phyloP scores from a whole-genome alignment of 2,113 vertebrate species.

The Aythya baeri region DNA sequence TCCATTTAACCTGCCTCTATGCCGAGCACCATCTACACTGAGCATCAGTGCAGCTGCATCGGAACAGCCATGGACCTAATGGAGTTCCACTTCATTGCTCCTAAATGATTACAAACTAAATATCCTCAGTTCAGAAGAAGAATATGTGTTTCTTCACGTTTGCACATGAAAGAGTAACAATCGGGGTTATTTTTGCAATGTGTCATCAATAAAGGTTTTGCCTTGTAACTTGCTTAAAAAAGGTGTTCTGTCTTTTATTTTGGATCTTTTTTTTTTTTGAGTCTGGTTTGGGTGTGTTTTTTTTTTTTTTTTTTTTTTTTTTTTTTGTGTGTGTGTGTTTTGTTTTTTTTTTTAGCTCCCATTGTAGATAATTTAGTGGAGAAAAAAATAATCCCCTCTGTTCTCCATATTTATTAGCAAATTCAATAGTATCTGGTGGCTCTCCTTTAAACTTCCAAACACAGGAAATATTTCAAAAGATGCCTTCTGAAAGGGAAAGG shows the following conservation, averaged over 20 bases:
- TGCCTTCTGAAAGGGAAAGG: background rate
- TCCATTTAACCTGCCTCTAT: background rate
- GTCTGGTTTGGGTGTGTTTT: too few relatives aligned
- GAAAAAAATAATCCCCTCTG: accelerated
- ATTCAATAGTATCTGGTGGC: background rate
- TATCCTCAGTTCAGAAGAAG: background rate
- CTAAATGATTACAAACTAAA: background rate
- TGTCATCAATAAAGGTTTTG: background rate
- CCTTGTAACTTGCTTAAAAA: background rate
- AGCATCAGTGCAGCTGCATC: background rate
- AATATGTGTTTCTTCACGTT: background rate
- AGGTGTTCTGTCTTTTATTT: background rate
- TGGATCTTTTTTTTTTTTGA: background rate
- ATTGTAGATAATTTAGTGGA: background rate
- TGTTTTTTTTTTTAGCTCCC: background rate
- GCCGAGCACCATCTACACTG: background rate
- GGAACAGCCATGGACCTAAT: accelerated
- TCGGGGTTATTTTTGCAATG: background rate
- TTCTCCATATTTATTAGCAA: background rate
- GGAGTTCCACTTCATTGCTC: constrained; percentile 16
- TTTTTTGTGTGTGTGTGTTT: too few relatives aligned
- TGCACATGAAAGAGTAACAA: background rate
- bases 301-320: background rate
- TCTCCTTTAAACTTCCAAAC: constrained; percentile 8
- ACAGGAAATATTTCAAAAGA: background rate